Base-by-base conservation (phyloP, 2,113 vertebrate species). In the Oncorhynchus keta region DNA sequence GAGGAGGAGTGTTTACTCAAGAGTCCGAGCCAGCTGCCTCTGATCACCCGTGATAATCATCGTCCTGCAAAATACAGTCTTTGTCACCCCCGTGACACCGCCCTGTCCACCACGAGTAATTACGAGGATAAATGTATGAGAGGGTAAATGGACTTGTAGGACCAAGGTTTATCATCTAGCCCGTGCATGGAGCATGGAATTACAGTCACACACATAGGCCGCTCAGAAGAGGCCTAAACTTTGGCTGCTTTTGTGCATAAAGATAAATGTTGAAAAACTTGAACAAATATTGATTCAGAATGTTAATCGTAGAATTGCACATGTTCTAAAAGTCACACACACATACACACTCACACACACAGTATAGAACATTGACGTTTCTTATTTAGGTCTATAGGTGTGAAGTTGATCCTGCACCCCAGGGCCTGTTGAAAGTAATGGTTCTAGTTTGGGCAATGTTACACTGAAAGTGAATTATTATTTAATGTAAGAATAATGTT, bases 91-190 rank as follows among this genome's bases (percentile, higher is more conserved):
- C 45, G 74, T 77, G 87, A 88, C 88, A 88, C 88, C 76, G 76
- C 8, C 9, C 39, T 81, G 85, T 83, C 81, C 78, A 78, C 84
- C 72, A 82, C 73, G 69, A 74, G 77, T 82, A 87, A 89, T 91
- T 84, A 88, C 28, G 76, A 75, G 85, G 84, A 89, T 68, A 35
- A 74, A 79, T 86, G 88, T 89, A 84, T 82, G 88, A 85, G 89
- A 87, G 84, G 68, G 48, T 70, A 66, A 70, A 45, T 14, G 4
- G 67, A 45, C 67, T 35, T 24, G 59, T 39, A 39, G 67, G 32
- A 32, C 67, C 5, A 35, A 68, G 32, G 67, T 68, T 68, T 68
- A 45, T 68, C 67, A 32, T 39, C 32, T 12, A 68, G 8, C 18
- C 16, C 32, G 18, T 39, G 20, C 18, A 32, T 68, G 67, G 30